Base-by-base conservation (phyloP, 2,797 vertebrate species). In the Scleropages formosus region DNA sequence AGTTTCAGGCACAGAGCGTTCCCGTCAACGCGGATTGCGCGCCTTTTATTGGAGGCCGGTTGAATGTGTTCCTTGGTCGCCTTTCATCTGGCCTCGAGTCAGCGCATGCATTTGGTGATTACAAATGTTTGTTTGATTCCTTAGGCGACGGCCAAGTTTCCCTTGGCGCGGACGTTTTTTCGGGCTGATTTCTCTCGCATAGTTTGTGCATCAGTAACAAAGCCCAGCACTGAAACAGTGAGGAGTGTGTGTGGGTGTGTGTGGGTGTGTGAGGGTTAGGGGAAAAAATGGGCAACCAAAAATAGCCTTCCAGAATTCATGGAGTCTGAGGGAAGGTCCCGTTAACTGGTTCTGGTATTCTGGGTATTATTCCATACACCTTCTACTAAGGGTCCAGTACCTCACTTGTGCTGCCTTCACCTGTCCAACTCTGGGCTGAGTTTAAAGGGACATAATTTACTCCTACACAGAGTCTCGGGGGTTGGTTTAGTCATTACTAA, bases 301-400 rank as follows among this genome's bases (percentile, higher is more conserved):
- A 68, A 60, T 61, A 68, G 9, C 46, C 31, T 20, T 27, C 22
- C 53, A 39, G 22, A 69, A 64, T 66, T 61, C 24, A 59, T 69
- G 66, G 61, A 53, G 67, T 58, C 53, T 75, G 56, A 61, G 39
- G 24, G 31, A 20, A 69, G 64, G 16, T 31, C 39, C 27, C 27
- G 56, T 67, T 75, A 60, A 69, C 44, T 75, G 46, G 39, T 27
- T 59, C 39, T 69, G 51, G 49, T 31, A 67, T n/a, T n/a, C n/a
- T n/a, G n/a, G n/a, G n/a, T n/a, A n/a, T n/a, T n/a, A n/a, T n/a
- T n/a, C n/a, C n/a, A n/a, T n/a, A n/a, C n/a, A n/a, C n/a, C n/a
- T n/a, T n/a, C n/a, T n/a, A n/a, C n/a, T n/a, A n/a, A n/a, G n/a
- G n/a, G n/a, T n/a, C 16, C 15, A 58, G 58, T 12, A 24, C 68